Conservation (phyloP, 2,797 vertebrate genomes). For the Gymnoscopelus microlampas region DNA sequence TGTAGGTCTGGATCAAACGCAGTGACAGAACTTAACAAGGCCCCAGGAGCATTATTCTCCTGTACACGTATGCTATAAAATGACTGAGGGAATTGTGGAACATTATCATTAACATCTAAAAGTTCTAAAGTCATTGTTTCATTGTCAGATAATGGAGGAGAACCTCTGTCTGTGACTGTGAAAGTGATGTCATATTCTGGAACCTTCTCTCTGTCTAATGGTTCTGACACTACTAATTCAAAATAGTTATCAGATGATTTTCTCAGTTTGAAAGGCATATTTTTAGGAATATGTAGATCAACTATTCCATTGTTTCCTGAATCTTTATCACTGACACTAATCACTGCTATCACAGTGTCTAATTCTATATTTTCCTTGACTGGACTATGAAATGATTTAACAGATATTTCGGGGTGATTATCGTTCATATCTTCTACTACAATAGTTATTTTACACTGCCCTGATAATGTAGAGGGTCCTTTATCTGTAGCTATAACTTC, state of each 20-base stretch:
- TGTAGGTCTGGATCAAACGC: constrained; percentile 56
- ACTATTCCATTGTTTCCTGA: constrained; percentile 62
- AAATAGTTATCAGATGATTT: constrained; percentile 61
- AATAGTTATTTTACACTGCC: constrained; percentile 73
- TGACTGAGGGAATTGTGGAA: constrained; percentile 39
- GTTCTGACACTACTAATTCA: constrained; percentile 38
- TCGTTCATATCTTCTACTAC: constrained; percentile 76
- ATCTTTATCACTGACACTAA: constrained; percentile 70
- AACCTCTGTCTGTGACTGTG: constrained; percentile 43
- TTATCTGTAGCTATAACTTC: constrained; percentile 79
- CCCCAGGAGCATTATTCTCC: constrained; percentile 54
- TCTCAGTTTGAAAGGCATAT: constrained; percentile 55
- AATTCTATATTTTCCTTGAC: constrained; percentile 59
- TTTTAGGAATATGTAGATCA: constrained; percentile 39
- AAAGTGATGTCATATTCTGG: constrained; percentile 53
- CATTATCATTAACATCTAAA: constrained; percentile 53
- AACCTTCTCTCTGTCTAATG: constrained; percentile 48
- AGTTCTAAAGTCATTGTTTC: constrained; percentile 47
- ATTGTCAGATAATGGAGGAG: constrained; percentile 39
- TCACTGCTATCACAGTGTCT: constrained; percentile 67
- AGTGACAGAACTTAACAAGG: constrained; percentile 36
- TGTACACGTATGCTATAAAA: constrained; percentile 42
- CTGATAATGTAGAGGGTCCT: constrained; percentile 65
- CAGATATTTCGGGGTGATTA: constrained; percentile 69
- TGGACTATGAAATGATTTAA: constrained; percentile 65